phyloP scores from a whole-genome alignment of 2,888 invertebrate species.

The Caenorhabditis sp. region DNA sequence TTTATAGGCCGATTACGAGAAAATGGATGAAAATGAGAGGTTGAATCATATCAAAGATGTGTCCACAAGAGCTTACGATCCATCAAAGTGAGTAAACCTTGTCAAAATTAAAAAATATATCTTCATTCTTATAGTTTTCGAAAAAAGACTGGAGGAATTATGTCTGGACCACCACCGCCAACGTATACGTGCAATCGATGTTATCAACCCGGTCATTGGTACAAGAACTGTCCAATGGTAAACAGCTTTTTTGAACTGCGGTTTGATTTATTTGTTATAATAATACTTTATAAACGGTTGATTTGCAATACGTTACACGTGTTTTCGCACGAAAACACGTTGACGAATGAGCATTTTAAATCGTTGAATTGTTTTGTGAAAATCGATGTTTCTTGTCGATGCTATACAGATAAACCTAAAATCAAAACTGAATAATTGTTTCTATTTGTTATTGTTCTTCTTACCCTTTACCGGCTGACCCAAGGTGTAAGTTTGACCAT shows the following conservation, averaged over 20 bases:
- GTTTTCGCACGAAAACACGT: background rate
- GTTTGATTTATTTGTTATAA: background rate
- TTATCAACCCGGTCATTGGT: conserved; percentile 94
- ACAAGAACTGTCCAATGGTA: conserved; percentile 85
- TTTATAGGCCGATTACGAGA: conserved; percentile 74
- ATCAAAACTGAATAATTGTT: background rate
- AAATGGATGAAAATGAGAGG: conserved; percentile 95
- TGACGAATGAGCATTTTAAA: background rate
- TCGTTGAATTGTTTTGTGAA: background rate
- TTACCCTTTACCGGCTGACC: background rate
- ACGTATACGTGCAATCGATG: conserved; percentile 93
- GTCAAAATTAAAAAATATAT: background rate
- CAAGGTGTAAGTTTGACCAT: background rate
- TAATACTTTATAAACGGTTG: background rate
- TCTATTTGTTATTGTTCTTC: background rate
- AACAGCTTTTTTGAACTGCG: conserved; percentile 6
- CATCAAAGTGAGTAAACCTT: conserved; percentile 84
- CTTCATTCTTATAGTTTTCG: conserved; percentile 79
- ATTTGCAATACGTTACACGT: background rate
- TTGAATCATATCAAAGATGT: conserved; percentile 96
- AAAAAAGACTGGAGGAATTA: conserved; percentile 83
- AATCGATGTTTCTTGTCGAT: conserved; percentile 11
- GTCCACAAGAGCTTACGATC: conserved; percentile 94
- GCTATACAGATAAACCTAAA: conserved; percentile 6
- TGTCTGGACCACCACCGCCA: conserved; percentile 87